Evolutionary conservation across 2,797 vertebrate species (phyloP).

Genomic region (Margarornis squamiger): DNA sequence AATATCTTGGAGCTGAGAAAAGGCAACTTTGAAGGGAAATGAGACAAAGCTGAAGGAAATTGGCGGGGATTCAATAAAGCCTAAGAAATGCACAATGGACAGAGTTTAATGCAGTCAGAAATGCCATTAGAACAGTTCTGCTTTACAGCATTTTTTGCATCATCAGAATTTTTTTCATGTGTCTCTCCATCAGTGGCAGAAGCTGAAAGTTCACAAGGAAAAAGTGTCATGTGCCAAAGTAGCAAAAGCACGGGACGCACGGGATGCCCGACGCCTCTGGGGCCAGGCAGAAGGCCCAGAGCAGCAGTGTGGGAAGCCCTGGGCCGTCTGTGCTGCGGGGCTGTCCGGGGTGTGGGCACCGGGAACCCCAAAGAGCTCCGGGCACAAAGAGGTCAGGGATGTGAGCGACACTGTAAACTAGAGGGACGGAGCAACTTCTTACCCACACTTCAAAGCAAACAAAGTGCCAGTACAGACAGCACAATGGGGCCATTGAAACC

Average conservation of each 20-base stretch:
- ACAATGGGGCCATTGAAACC: slow-evolving; percentile 66
- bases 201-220: not conserved
- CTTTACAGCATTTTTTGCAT: slow-evolving; percentile 14
- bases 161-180: not conserved
- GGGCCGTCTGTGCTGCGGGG: not conserved
- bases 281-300: not conserved
- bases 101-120: slow-evolving; percentile 31
- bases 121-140: slow-evolving; percentile 2
- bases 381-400: not conserved
- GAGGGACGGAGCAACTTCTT: slow-evolving; percentile 44
- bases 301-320: rapidly evolving
- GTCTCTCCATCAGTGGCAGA: not conserved
- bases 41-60: slow-evolving; percentile 52
- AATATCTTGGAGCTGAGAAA: slow-evolving; percentile 48
- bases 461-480: slow-evolving; percentile 16
- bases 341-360: not conserved
- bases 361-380: not conserved
- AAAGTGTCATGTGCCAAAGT: not conserved
- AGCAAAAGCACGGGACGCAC: not conserved
- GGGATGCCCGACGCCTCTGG: not conserved
- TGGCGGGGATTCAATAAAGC: slow-evolving; percentile 40
- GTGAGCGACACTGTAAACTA: not conserved
- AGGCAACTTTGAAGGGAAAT: slow-evolving; percentile 46
- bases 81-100: slow-evolving; percentile 46
- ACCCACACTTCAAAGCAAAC: slow-evolving; percentile 48